Conservation (phyloP, 2,888 invertebrate species). For the Crioceris asparagi region DNA sequence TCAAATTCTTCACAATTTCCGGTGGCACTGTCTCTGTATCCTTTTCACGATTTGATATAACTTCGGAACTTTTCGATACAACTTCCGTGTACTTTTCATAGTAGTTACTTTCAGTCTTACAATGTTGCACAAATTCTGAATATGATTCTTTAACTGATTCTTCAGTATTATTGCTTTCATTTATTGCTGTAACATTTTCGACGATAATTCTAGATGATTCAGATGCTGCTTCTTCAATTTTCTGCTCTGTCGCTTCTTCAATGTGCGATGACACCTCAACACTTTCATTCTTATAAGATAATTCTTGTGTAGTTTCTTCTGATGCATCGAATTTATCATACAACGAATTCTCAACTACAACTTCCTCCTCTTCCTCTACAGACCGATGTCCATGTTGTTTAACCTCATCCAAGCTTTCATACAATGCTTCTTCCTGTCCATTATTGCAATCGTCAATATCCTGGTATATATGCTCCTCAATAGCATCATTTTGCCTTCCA, state of each 20-base stretch:
- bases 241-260: constrained; percentile 3
- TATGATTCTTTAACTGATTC: constrained; percentile 17
- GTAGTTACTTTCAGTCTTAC: constrained; percentile 23
- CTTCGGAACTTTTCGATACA: constrained; percentile 18
- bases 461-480: constrained; percentile 23
- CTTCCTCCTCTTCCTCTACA: constrained; percentile 7
- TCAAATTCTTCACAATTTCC: constrained; percentile 27
- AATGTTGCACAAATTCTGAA: constrained; percentile 24
- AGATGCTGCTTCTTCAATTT: constrained; percentile 4
- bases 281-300: background rate
- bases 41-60: constrained; percentile 22
- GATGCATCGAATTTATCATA: constrained; percentile 2
- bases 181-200: constrained; percentile 7
- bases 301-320: constrained; percentile 2
- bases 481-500: constrained; percentile 11
- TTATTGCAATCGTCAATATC: constrained; percentile 21
- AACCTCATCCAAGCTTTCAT: constrained; percentile 16
- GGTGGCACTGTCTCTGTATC: constrained; percentile 27
- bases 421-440: constrained; percentile 8
- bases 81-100: constrained; percentile 25
- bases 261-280: background rate
- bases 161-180: constrained; percentile 5
- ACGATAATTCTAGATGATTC: constrained; percentile 6
- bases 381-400: constrained; percentile 9
- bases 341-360: constrained; percentile 14